Conservation (phyloP, 2,797 vertebrate species). For the Ctenosaura bakeri region DNA sequence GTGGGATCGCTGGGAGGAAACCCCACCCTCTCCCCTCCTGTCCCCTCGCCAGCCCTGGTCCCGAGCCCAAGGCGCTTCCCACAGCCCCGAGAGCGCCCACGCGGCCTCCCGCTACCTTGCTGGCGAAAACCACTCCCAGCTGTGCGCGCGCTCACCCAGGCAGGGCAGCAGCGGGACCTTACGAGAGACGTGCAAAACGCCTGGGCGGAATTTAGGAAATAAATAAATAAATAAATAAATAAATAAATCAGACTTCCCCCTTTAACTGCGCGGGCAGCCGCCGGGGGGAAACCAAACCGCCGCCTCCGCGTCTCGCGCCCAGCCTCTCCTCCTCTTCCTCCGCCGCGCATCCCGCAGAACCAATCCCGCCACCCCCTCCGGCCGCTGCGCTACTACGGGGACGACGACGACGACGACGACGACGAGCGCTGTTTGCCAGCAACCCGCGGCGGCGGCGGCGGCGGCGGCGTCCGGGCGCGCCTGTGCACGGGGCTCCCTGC, state of each 20-base stretch:
- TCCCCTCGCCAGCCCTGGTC: background rate
- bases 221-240: too few species aligned
- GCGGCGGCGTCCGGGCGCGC: constrained; percentile 28
- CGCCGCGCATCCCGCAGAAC: background rate
- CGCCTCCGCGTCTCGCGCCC: constrained; percentile 29
- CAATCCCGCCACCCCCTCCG: background rate
- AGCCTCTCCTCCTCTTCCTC: background rate
- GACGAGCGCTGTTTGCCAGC: background rate
- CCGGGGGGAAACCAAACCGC: constrained; percentile 26
- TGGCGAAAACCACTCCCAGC: background rate
- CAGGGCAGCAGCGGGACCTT: too few species aligned
- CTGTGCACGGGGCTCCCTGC: background rate
- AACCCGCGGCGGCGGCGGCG: background rate
- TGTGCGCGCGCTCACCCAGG: background rate
- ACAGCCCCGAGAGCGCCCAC: too few species aligned
- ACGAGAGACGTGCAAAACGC: too few species aligned
- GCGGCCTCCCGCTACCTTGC: background rate
- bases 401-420: background rate
- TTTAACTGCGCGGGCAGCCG: constrained; percentile 20
- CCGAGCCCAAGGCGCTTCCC: too few species aligned
- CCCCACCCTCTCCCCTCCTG: background rate
- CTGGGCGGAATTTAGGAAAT: background rate
- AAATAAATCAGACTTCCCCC: background rate
- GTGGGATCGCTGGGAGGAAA: background rate
- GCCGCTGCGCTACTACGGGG: background rate